Evolutionary conservation across 2,797 vertebrate species (phyloP), one percentile per base, ranked within the genome.

Genomic region (Fundulus diaphanus): DNA sequence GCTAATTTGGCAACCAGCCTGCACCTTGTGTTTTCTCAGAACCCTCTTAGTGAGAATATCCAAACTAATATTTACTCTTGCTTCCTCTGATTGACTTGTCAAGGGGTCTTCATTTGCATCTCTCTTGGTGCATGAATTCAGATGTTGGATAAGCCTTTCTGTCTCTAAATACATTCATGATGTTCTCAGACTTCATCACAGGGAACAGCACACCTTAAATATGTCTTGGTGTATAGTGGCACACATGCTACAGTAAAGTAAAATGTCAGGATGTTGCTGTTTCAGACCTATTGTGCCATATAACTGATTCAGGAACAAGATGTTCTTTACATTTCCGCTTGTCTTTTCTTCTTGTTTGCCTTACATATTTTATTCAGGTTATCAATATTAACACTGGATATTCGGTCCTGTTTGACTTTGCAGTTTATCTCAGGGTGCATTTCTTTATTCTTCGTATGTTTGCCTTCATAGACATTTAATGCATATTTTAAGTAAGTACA

Each of bases 381-480:
- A 42, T 27, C 24, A 44, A 6, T 27, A 9, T 44, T 27, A 56
- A 29, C 54, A 12, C 27, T 67, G n/a, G 13, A 42, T 27, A 40
- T 66, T 40, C 24, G n/a, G 12, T 27, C 24, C 37, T 40, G 1
- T 42, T 2, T n/a, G 22, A 42, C 24, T 42, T 42, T 42, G 7
- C 22, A 2, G 13, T 80, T 82, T 78, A n/a, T 77, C 77, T 87
- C 16, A 59, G 42, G 57, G 70, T 70, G 9, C n/a, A 3, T 27
- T 27, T 52, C 57, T 40, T 31, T n/a, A 1, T 12, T 70, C 74
- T 79, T 72, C 67, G 67, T 70, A 71, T 16, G 2, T 80, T 80
- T 59, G 69, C 76, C 70, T 67, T 74, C 35, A 69, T 29, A 83
- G 69, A 74, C 27, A 72, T 49, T 73, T 70, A 49, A 63, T 66